Base-by-base conservation (phyloP, 1,140 invertebrate species). In the Linepithema humile region DNA sequence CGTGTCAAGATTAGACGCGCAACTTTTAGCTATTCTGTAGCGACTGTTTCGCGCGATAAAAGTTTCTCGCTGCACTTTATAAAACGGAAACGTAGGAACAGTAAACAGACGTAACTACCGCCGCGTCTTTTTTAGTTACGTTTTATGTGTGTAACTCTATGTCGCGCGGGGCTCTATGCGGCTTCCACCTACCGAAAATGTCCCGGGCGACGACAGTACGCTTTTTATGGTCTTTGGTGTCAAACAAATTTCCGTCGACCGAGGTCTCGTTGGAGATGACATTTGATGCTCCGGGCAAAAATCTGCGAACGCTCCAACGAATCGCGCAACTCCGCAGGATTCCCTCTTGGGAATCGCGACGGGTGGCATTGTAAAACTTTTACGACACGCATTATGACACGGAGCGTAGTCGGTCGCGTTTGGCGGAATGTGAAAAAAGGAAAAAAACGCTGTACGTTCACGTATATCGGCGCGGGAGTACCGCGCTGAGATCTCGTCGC, bases 1-100 rank as follows among this genome's bases (percentile, higher is more conserved):
- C 75, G 75, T 80, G 75, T 80, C 64, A 57, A 80, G 75, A 80
- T 80, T 80, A 80, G 38, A 69, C 75, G 75, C 45, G 48, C 64
- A 45, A 80, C 35, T 70, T 40, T 80, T 43, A 29, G 48, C 62
- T 15, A 1, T 26, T 38, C 23, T 1, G 32, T 26, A 26, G 20
- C 60, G n/a, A 26, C 23, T 20, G 43, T 12, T 20, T 53, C 32
- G 35, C 62, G 62, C 45, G 17, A 62, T 53, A 69, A 78, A 78
- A 78, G 75, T 78, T 67, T 40, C 62, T 29, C 17, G 9, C 59
- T 43, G 35, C 26, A n/a, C 50, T 32, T 43, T 3, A 38, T 1
- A 69, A 43, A 38, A 20, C 10, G 9, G 35, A 43, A 55, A 55
- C 35, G 23, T 65, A 38, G 32, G 9, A 32, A 40, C 50, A 29